These are phyloP conservation scores for Drepana falcataria DNA, from an alignment of 2,888 invertebrate species.

Conservation along the genomic window DNA sequence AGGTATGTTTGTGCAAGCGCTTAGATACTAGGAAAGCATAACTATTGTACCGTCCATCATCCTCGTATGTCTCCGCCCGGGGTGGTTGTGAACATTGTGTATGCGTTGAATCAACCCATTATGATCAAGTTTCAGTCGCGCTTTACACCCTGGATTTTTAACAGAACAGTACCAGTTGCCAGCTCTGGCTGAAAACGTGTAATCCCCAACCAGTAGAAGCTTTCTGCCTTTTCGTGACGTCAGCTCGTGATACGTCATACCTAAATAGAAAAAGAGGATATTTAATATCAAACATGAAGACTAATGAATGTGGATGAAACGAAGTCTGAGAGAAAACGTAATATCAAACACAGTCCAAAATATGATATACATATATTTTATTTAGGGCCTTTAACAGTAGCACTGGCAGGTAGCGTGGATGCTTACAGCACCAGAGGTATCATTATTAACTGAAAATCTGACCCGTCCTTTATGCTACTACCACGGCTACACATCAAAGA, in stretches of 20 bases:
- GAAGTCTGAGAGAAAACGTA: too few species aligned
- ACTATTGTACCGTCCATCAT: not conserved
- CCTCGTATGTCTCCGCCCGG: constrained; percentile 5
- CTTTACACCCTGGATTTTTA: constrained; percentile 19
- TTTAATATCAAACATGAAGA: not conserved
- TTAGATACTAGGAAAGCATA: constrained; percentile 6
- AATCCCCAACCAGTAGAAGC: not conserved
- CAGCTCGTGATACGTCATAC: not conserved
- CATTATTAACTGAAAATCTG: too few species aligned
- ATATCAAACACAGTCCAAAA: too few species aligned
- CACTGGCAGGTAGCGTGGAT: too few species aligned
- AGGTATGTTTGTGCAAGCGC: too few species aligned
- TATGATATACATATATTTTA: too few species aligned
- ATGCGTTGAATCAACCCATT: constrained; percentile 11
- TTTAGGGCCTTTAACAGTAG: too few species aligned
- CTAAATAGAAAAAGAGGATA: not conserved
- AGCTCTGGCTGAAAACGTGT: not conserved
- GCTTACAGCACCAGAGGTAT: too few species aligned
- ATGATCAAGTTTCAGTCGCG: constrained; percentile 21
- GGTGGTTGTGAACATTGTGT: constrained; percentile 24
- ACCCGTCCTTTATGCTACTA: too few species aligned
- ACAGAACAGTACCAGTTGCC: not conserved
- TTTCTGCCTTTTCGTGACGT: not conserved
- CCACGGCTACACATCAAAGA: too few species aligned
- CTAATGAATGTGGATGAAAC: too few species aligned